Base-by-base conservation (phyloP, 2,797 vertebrate species). In the Microctenopoma stevenorrisi region DNA sequence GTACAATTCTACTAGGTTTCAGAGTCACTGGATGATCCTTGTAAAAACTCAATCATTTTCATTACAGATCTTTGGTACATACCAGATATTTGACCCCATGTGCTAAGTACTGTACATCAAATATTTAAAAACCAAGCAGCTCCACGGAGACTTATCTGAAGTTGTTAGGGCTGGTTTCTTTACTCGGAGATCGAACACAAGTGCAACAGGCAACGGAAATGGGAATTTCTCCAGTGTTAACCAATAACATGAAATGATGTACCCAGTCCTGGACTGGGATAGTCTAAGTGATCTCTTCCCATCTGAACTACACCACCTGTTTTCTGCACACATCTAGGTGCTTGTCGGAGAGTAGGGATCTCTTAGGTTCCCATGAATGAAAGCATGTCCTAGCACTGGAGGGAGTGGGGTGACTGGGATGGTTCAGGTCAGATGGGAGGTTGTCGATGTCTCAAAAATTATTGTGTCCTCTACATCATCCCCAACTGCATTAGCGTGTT, bases 401-500 rank as follows among this genome's bases (percentile, higher is more conserved):
- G 74, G 83, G 88, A 85, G 83, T 76, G 86, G 82, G 52, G 85
- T 78, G 87, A 84, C 47, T 48, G 71, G 86, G 90, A 82, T 87
- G 87, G 81, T 86, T 83, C 61, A 10, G 85, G 74, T 87, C 78
- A 74, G 76, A 81, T 54, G 74, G 83, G 83, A 91, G 76, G 73
- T 86, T 51, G 60, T 79, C 82, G 54, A 82, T 85, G 82, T 73
- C 74, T 61, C 59, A 75, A 55, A 67, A 75, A 64, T 68, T 15
- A 9, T 51, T 22, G 11, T 25, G 57, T 63, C 73, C 76, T 85
- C 89, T 95, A 97, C 96, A 98, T 96, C 95, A 98, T 96, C 72
- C 97, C 97, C 87, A 98, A 25, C 94, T 97, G 97, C 93, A 98
- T 94, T 89, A 98, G 93, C 51, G 96, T 94, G 91, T 97, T 98